Evolutionary conservation across 2,797 vertebrate species (phyloP).

Genomic region (Allobates femoralis): DNA sequence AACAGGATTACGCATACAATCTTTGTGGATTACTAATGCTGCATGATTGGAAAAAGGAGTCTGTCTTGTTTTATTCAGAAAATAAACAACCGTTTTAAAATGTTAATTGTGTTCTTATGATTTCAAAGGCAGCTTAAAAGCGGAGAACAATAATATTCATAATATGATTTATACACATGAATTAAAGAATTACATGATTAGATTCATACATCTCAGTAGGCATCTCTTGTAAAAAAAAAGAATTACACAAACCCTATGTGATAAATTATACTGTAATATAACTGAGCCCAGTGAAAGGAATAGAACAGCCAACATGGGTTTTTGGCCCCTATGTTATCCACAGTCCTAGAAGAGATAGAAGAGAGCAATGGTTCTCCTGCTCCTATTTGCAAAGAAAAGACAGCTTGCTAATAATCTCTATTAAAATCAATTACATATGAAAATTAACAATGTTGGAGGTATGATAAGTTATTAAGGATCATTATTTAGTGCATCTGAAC

Average conservation of each 20-base stretch:
- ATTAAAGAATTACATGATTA: conserved; percentile 21
- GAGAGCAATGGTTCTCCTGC: too few relatives aligned
- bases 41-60: conserved; percentile 39
- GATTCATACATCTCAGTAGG: neutral
- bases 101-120: conserved; percentile 28
- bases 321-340: too few relatives aligned
- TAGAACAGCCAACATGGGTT: too few relatives aligned
- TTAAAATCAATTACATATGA: too few relatives aligned
- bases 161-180: neutral
- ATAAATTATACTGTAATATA: neutral
- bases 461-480: too few relatives aligned
- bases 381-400: too few relatives aligned
- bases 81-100: conserved; percentile 23
- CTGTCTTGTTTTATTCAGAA: conserved; percentile 32
- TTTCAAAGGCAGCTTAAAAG: conserved; percentile 29
- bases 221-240: neutral
- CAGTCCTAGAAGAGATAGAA: too few relatives aligned
- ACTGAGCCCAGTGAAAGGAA: neutral
- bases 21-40: conserved; percentile 45
- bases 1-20: conserved; percentile 44
- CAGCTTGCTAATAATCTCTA: too few relatives aligned
- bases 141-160: conserved; percentile 11
- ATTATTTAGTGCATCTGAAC: too few relatives aligned
- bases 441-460: too few relatives aligned
- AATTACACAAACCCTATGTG: neutral